Conservation (phyloP, 1,140 invertebrate species). For the Drosophila murphyi region DNA sequence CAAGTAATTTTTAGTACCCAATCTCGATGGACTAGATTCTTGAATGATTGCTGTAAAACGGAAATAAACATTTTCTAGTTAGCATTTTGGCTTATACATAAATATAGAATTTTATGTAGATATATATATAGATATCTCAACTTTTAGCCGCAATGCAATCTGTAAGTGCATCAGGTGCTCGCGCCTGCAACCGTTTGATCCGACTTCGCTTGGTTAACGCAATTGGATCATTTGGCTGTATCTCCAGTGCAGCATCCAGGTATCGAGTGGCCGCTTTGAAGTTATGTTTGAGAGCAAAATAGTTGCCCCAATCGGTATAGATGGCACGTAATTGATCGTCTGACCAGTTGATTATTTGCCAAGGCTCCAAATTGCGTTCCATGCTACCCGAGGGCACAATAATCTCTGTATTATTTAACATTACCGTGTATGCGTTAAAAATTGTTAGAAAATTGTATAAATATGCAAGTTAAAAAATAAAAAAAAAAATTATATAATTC, state of each 20-base stretch:
- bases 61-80: background rate
- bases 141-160: conserved; percentile 56
- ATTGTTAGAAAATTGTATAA: conserved; percentile 18
- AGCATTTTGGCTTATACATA: background rate
- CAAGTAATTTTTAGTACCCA: conserved; percentile 16
- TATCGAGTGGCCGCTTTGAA: conserved; percentile 33
- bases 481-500: conserved; percentile 6
- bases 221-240: conserved; percentile 19
- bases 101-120: background rate
- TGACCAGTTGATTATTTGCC: conserved; percentile 55
- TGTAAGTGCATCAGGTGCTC: conserved; percentile 48
- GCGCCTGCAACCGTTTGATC: conserved; percentile 42
- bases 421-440: conserved; percentile 10
- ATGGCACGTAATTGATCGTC: conserved; percentile 42
- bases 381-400: conserved; percentile 1
- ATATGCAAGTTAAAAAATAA: background rate
- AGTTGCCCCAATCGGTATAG: conserved; percentile 61
- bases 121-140: conserved; percentile 11
- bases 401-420: background rate
- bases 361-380: conserved; percentile 43
- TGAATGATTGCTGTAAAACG: conserved; percentile 25
- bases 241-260: conserved; percentile 47
- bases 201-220: conserved; percentile 49
- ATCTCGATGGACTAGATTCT: background rate
- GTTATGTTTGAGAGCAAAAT: conserved; percentile 34